Conservation (phyloP, 2,113 vertebrate genomes). For the Trochalopteron elliotii region DNA sequence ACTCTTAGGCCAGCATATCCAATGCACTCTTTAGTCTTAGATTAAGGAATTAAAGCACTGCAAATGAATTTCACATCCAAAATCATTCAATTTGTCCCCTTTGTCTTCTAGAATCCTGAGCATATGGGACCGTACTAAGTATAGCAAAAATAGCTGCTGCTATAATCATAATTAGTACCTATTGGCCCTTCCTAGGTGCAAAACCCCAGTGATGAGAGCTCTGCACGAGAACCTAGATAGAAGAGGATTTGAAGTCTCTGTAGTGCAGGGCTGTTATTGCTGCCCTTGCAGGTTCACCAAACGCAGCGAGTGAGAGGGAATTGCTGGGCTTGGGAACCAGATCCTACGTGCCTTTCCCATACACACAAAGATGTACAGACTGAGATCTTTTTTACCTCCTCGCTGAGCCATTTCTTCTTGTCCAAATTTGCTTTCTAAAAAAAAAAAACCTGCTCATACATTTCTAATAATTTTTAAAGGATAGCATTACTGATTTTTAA, state of each 20-base stretch:
- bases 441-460: not conserved
- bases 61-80: slow-evolving; percentile 71
- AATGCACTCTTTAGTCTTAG: slow-evolving; percentile 63
- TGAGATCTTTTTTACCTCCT: slow-evolving; percentile 59
- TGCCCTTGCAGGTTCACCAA: slow-evolving; percentile 52
- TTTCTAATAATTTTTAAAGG: not conserved
- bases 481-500: not conserved
- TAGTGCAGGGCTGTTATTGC: slow-evolving; percentile 40
- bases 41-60: slow-evolving; percentile 70
- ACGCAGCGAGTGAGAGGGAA: slow-evolving; percentile 28
- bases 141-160: slow-evolving; percentile 60
- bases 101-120: slow-evolving; percentile 61
- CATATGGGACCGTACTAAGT: slow-evolving; percentile 61
- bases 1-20: slow-evolving; percentile 55
- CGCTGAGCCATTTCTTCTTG: not conserved
- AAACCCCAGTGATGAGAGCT: slow-evolving; percentile 51
- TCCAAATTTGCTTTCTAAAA: not conserved
- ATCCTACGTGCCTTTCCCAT: slow-evolving; percentile 45
- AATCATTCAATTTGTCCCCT: slow-evolving; percentile 64
- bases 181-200: slow-evolving; percentile 62
- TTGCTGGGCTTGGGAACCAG: slow-evolving; percentile 49
- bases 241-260: slow-evolving; percentile 47
- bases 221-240: slow-evolving; percentile 38
- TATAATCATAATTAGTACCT: slow-evolving; percentile 59
- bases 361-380: slow-evolving; percentile 54